Conservation (phyloP, 2,113 vertebrate species). For the Silurus meridionalis region DNA sequence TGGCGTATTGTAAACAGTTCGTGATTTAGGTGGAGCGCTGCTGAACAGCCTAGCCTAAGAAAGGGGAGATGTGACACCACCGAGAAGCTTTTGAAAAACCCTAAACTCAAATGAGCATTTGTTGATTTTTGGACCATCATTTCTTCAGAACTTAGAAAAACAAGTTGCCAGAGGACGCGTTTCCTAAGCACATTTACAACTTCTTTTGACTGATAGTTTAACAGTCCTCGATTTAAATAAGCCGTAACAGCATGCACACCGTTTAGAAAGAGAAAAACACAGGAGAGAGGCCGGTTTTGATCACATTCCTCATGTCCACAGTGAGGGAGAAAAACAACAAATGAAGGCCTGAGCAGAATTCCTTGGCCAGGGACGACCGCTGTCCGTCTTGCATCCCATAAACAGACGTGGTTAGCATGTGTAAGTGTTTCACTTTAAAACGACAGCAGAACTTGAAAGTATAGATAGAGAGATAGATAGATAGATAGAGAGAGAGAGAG, state of each 20-base stretch:
- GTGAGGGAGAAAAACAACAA: conserved; percentile 47
- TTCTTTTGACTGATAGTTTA: conserved; percentile 5
- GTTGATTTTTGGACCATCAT: neutral
- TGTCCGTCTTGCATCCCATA: conserved; percentile 50
- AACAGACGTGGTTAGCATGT: conserved; percentile 53
- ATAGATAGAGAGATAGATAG: conserved; percentile 11
- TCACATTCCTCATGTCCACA: conserved; percentile 45
- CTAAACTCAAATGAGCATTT: neutral
- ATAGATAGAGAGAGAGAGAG: neutral
- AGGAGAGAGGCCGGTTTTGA: conserved; percentile 19
- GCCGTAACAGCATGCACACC: conserved; percentile 2
- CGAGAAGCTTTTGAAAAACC: neutral
- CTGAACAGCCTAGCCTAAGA: conserved; percentile 39
- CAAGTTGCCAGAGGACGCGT: neutral
- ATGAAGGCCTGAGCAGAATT: conserved; percentile 44
- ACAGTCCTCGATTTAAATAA: conserved; percentile 7
- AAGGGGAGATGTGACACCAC: conserved; percentile 11
- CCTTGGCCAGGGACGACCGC: conserved; percentile 46
- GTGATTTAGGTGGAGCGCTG: conserved; percentile 55
- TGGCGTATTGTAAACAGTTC: conserved; percentile 72
- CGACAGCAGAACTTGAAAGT: conserved; percentile 48
- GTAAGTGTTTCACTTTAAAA: conserved; percentile 63
- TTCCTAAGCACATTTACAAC: neutral
- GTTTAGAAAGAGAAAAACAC: conserved; percentile 8
- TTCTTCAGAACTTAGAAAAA: neutral